Percentiles rank a stretch among this genome's conserved stretches.
phyloP scores from a whole-genome alignment of 37 sponge, comb jelly and placozoan genomes.

The Chondrosia reniformis region DNA sequence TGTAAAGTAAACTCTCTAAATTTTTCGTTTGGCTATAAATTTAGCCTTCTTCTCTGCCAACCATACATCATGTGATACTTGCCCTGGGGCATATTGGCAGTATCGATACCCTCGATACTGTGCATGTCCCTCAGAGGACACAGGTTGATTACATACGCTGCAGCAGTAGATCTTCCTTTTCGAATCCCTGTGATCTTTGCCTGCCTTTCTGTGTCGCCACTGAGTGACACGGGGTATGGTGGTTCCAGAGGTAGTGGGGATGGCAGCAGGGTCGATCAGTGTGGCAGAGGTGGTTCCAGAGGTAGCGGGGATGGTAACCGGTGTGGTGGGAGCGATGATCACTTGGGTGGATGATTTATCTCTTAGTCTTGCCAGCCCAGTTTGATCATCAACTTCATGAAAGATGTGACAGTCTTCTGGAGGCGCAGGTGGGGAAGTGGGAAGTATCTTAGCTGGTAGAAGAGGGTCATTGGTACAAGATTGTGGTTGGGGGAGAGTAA shows the following conservation, averaged over 20 bases:
- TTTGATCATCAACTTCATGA: conserved; percentile 11
- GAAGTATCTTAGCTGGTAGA: background rate
- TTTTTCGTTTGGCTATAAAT: background rate
- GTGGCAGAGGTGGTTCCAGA: background rate
- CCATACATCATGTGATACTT: conserved; percentile 28
- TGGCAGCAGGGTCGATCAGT: too few species aligned
- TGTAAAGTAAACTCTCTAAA: too few species aligned
- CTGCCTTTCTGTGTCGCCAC: conserved; percentile 8
- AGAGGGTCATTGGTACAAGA: background rate
- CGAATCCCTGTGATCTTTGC: background rate
- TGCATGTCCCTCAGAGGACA: conserved; percentile 38
- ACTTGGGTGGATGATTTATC: background rate
- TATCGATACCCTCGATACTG: conserved; percentile 34
- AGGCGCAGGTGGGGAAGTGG: conserved; percentile 21
- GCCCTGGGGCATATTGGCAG: conserved; percentile 34
- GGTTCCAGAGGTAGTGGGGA: background rate
- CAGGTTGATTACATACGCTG: conserved; percentile 16
- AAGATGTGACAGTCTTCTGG: conserved; percentile 11
- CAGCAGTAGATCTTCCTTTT: conserved; percentile 26
- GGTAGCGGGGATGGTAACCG: background rate
- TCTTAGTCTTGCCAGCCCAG: conserved; percentile 11
- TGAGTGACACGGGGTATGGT: background rate
- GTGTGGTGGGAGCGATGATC: background rate
- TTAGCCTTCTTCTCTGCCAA: conserved; percentile 5
- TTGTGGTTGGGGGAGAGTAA: conserved; percentile 1